A percentile compares a stretch with the other conserved stretches of the same genome.
phyloP scores from a whole-genome alignment of 2,113 vertebrate genomes.

The Myocastor coypus region DNA sequence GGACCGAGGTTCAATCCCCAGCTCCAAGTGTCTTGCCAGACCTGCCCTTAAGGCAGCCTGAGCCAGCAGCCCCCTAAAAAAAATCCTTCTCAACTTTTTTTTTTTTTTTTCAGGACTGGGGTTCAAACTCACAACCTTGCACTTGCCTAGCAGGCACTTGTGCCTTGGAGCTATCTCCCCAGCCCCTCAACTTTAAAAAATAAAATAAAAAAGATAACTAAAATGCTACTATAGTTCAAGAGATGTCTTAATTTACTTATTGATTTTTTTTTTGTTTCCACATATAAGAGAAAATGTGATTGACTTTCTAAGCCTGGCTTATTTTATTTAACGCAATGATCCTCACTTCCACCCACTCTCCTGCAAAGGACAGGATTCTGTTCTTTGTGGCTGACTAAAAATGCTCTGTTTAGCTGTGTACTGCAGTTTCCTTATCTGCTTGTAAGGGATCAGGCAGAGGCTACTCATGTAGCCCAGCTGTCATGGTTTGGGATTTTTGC shows the following conservation, averaged over 20 bases:
- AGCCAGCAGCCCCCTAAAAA: too few relatives aligned
- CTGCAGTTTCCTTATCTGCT: not conserved
- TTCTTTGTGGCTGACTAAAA: not conserved
- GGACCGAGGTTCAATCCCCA: too few relatives aligned
- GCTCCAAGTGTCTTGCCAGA: too few relatives aligned
- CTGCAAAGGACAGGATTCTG: not conserved
- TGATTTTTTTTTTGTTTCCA: not conserved
- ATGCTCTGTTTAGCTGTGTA: not conserved
- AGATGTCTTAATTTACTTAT: not conserved
- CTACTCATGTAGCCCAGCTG: not conserved
- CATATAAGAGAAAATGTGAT: not conserved
- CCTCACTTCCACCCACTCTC: not conserved
- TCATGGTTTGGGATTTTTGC: too few relatives aligned
- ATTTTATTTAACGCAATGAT: not conserved
- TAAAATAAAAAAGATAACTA: too few relatives aligned
- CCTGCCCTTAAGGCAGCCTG: too few relatives aligned
- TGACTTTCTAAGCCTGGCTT: not conserved
- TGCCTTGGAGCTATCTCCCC: too few relatives aligned
- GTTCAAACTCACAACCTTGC: too few relatives aligned
- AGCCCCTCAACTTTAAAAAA: too few relatives aligned
- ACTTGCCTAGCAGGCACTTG: too few relatives aligned
- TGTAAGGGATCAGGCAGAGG: not conserved
- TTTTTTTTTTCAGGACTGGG: too few relatives aligned
- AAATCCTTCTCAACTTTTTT: too few relatives aligned
- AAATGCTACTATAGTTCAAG: not conserved